Base-by-base conservation (phyloP, 2,113 vertebrate species). In the Ptilonorhynchus violaceus region DNA sequence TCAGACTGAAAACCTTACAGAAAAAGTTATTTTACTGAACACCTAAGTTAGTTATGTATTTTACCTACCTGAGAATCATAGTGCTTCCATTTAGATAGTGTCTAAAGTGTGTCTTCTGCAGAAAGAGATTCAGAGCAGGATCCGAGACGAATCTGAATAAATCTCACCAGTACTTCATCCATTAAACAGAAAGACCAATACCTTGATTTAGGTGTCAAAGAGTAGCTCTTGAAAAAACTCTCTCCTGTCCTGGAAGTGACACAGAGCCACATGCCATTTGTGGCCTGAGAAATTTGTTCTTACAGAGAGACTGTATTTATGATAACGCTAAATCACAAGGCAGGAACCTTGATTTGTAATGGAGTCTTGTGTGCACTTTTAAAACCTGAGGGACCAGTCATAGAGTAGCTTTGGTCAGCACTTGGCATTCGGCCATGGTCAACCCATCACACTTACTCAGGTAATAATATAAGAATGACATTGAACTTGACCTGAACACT, bases 151-250 rank as follows among this genome's bases (percentile, higher is more conserved):
- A 39, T 46, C 53, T 60, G 59, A 42, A 37, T 23, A 6, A 4
- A 53, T 67, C 16, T 67, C 7, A 2, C 42, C 42, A 73, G 11
- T 24, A 49, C 42, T 35, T 12, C 6, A 56, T 30, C 18, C 30
- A 12, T 37, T 87, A 41, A 55, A 55, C 11, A 22, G 11, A 79
- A 66, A 78, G 49, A 56, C 4, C 15, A 79, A 27, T 31, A 68
- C 72, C 14, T 49, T 78, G 35, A 56, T 73, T 59, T 33, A 73
- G 8, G 11, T 66, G 33, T 47, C 64, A 81, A 72, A 73, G 39
- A 55, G 9, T 11, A 55, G 28, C 13, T 64, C 13, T 55, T 68
- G 30, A 47, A 52, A 70, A 22, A 1, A 0, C 5, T 2, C 6
- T 64, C 17, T 52, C 13, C 39, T 80, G 77, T 87, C 49, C 15